phyloP scores from a whole-genome alignment of 2,888 invertebrate species.

The Pyralis farinalis region DNA sequence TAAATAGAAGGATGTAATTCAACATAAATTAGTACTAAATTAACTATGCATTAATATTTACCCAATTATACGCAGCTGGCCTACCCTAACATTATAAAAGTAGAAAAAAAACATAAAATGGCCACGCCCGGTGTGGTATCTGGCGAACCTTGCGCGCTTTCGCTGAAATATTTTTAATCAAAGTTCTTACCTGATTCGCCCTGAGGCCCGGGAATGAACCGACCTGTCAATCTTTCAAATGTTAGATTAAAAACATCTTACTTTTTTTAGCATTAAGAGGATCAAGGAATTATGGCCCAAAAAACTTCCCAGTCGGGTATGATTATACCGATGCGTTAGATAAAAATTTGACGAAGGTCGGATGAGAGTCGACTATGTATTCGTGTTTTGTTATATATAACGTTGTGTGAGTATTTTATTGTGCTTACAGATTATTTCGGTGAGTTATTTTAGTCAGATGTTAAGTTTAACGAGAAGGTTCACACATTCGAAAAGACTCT shows the following conservation, averaged over 20 bases:
- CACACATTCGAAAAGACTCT: no score
- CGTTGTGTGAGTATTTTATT: slow-evolving; percentile 1
- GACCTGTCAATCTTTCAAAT: slow-evolving; percentile 79
- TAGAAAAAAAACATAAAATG: slow-evolving; percentile 28
- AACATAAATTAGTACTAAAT: not conserved
- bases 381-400: slow-evolving; percentile 19
- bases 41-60: not conserved
- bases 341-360: slow-evolving; percentile 79
- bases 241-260: slow-evolving; percentile 77
- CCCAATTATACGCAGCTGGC: slow-evolving; percentile 22
- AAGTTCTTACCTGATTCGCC: slow-evolving; percentile 71
- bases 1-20: no score
- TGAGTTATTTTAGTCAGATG: no score
- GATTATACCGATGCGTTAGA: slow-evolving; percentile 73
- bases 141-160: slow-evolving; percentile 38
- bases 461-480: no score
- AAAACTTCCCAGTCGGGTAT: slow-evolving; percentile 45
- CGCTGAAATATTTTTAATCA: slow-evolving; percentile 79
- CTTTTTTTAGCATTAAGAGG: slow-evolving; percentile 73
- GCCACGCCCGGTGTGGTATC: slow-evolving; percentile 44
- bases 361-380: slow-evolving; percentile 14
- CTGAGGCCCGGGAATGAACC: slow-evolving; percentile 57
- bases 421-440: not conserved
- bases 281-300: slow-evolving; percentile 64
- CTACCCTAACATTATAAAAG: slow-evolving; percentile 11